Conservation (phyloP, 2,797 vertebrate genomes). For the Ara ararauna region DNA sequence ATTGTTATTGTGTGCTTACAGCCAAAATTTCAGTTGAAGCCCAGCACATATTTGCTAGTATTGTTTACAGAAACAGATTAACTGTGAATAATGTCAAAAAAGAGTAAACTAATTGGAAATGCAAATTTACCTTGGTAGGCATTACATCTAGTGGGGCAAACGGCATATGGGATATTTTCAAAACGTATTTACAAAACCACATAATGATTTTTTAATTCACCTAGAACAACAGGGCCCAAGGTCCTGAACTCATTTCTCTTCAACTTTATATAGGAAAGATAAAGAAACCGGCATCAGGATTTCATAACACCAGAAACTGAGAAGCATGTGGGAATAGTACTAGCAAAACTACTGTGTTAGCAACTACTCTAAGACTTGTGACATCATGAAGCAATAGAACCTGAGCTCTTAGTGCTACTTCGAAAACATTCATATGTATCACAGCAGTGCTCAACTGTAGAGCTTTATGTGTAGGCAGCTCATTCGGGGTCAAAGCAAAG, state of each 20-base stretch:
- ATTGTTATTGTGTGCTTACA: neutral
- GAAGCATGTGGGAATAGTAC: neutral
- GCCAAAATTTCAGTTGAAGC: neutral
- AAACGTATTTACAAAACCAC: neutral
- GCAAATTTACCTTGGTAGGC: neutral
- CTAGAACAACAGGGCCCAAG: neutral
- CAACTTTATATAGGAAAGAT: neutral
- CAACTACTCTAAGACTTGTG: neutral
- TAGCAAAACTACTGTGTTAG: neutral
- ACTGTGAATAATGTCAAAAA: neutral
- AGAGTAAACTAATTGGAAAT: neutral
- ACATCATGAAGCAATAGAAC: neutral
- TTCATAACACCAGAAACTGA: neutral
- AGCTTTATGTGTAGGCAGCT: neutral
- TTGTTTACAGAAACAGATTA: conserved; percentile 22
- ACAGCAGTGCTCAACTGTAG: neutral
- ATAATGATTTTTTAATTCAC: neutral
- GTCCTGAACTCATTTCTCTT: neutral
- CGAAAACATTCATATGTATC: neutral
- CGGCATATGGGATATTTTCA: neutral
- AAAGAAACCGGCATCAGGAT: neutral
- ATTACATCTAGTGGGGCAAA: neutral
- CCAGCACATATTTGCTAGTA: neutral
- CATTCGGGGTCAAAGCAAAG: neutral
- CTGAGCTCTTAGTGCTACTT: neutral